Evolutionary conservation across 2,888 invertebrate genomes (phyloP).

Genomic region (Aproaerema taeniolella): DNA sequence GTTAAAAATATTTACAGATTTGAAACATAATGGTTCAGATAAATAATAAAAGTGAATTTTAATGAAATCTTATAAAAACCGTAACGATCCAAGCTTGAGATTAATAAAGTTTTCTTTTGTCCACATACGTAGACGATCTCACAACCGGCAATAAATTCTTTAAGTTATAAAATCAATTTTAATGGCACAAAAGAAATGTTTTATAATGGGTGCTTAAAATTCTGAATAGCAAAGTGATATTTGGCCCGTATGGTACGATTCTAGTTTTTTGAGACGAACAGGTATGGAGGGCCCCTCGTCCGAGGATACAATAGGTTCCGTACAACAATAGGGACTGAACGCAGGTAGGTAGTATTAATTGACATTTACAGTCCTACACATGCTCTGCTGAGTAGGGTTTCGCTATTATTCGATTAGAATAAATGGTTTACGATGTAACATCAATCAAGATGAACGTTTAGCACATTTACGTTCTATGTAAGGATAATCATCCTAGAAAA

Average conservation of each 20-base stretch:
- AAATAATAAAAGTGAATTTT: neutral
- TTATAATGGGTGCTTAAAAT: conserved; percentile 12
- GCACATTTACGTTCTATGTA: too few relatives aligned
- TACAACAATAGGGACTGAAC: conserved; percentile 18
- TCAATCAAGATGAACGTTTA: conserved; percentile 19
- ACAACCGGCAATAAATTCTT: neutral
- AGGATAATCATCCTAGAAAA: too few relatives aligned
- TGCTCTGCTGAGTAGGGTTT: conserved; percentile 11
- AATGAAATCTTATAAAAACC: neutral
- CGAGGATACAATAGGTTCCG: conserved; percentile 14
- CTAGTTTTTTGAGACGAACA: conserved; percentile 12
- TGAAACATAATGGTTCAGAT: neutral
- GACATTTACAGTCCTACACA: conserved; percentile 17
- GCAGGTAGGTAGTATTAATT: conserved; percentile 24
- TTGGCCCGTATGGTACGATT: conserved; percentile 7
- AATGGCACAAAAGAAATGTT: conserved; percentile 11
- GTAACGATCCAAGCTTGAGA: too few relatives aligned
- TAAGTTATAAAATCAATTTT: conserved; percentile 7
- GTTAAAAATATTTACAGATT: neutral
- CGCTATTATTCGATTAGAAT: conserved; percentile 7
- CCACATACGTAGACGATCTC: too few relatives aligned
- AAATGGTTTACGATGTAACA: conserved; percentile 16
- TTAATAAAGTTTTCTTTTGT: too few relatives aligned
- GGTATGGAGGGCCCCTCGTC: conserved; percentile 8
- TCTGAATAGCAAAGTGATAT: conserved; percentile 10